Percentiles rank a stretch among this genome's conserved stretches.
These are phyloP conservation scores for Casuarius casuarius DNA, from an alignment of 2,113 vertebrate species.

Conservation along the genomic window DNA sequence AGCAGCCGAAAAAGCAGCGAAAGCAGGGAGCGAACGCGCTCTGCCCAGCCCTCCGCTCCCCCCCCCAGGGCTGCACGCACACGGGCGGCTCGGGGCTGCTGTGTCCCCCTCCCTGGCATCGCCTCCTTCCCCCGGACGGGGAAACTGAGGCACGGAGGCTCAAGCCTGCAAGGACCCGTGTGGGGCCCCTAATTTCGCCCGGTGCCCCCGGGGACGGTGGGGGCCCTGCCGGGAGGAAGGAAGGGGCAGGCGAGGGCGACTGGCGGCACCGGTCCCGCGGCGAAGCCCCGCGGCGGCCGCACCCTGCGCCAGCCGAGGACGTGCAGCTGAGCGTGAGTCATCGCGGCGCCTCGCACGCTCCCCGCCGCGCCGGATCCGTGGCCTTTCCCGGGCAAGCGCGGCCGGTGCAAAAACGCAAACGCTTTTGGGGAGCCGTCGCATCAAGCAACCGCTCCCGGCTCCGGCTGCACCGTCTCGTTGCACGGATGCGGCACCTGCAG, in stretches of 20 bases:
- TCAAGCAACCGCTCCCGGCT: background rate
- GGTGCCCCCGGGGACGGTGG: no score
- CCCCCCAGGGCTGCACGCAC: accelerated
- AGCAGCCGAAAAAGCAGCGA: background rate
- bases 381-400: background rate
- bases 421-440: background rate
- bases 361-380: background rate
- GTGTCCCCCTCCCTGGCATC: no score
- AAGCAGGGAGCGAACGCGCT: background rate
- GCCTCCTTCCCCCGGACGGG: no score
- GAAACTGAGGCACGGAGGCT: background rate
- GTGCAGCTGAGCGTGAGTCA: background rate
- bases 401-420: background rate
- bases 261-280: no score
- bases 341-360: no score
- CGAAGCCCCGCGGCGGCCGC: accelerated
- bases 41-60: background rate
- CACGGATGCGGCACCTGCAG: accelerated
- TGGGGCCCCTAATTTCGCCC: no score
- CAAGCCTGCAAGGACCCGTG: no score
- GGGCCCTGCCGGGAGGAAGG: background rate
- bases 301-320: background rate
- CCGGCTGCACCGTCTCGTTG: accelerated
- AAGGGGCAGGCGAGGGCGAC: background rate
- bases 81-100: no score